Percentiles rank a stretch among this genome's conserved stretches.
phyloP scores from a whole-genome alignment of 1,140 invertebrate genomes.

The Nylanderia fulva region DNA sequence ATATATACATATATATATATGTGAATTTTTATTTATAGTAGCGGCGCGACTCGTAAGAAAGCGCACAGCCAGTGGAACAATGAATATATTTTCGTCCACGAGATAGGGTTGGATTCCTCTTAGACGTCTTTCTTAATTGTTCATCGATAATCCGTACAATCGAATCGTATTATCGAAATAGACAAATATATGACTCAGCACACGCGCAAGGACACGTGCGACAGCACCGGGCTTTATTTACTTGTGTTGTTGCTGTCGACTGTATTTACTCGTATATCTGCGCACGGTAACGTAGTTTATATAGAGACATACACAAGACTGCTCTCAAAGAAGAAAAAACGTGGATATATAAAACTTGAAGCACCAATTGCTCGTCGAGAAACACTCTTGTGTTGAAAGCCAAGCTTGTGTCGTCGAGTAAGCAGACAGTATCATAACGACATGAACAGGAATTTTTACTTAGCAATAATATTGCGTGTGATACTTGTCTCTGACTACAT shows the following conservation, averaged over 20 bases:
- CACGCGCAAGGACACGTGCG: neutral
- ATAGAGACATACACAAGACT: conserved; percentile 49
- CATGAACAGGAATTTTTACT: conserved; percentile 67
- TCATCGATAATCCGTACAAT: conserved; percentile 57
- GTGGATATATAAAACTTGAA: conserved; percentile 22
- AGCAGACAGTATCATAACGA: conserved; percentile 59
- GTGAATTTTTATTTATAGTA: conserved; percentile 87
- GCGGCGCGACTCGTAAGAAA: conserved; percentile 90
- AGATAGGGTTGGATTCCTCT: conserved; percentile 83
- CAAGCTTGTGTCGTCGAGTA: conserved; percentile 32
- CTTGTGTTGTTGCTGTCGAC: conserved; percentile 41
- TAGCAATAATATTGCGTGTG: conserved; percentile 72
- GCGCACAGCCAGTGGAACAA: conserved; percentile 89
- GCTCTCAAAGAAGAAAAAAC: conserved; percentile 40
- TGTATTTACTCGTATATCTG: conserved; percentile 65
- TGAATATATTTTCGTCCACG: conserved; percentile 89
- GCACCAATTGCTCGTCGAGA: conserved; percentile 15
- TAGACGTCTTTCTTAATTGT: conserved; percentile 79
- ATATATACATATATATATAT: conserved; percentile 36
- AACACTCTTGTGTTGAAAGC: conserved; percentile 3
- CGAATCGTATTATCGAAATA: conserved; percentile 71
- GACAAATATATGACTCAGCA: conserved; percentile 68
- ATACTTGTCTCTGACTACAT: conserved; percentile 60
- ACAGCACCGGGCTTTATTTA: conserved; percentile 11
- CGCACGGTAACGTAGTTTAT: conserved; percentile 53